A percentile compares a stretch with the other conserved stretches of the same genome.
These are phyloP conservation scores for Xestobium rufovillosum DNA, from an alignment of 2,888 invertebrate genomes.

Conservation along the genomic window DNA sequence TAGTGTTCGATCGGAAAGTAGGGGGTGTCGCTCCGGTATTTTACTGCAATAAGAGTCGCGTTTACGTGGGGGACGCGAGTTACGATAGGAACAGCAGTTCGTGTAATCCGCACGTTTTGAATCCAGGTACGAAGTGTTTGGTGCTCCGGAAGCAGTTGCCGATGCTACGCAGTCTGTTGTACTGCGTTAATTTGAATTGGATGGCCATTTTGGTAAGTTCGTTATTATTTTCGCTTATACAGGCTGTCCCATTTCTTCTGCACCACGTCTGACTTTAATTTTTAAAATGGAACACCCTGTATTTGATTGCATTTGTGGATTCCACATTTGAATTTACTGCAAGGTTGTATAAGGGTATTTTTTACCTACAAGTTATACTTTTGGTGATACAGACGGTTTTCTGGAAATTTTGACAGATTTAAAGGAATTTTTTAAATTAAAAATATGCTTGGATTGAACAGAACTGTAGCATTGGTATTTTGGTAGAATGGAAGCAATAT, in stretches of 20 bases:
- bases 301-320: no score
- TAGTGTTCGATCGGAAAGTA: slow-evolving; percentile 46
- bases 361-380: no score
- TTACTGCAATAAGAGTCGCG: slow-evolving; percentile 49
- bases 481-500: no score
- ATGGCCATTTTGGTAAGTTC: slow-evolving; percentile 73
- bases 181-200: slow-evolving; percentile 88
- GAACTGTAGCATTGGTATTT: no score
- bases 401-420: no score
- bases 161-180: slow-evolving; percentile 69
- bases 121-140: slow-evolving; percentile 38
- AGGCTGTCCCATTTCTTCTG: no score
- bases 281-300: slow-evolving; percentile 1
- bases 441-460: no score
- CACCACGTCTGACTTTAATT: no score
- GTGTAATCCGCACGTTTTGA: slow-evolving; percentile 32
- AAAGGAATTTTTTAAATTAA: no score
- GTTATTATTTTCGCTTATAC: no score
- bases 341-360: no score
- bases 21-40: slow-evolving; percentile 52
- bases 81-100: slow-evolving; percentile 28
- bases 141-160: slow-evolving; percentile 54
- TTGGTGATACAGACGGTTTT: no score
- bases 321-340: slow-evolving; percentile 1
- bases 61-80: slow-evolving; percentile 62